A percentile compares a stretch with the other conserved stretches of the same genome.
Evolutionary conservation across 37 sponge, comb jelly and placozoan species (phyloP).

Genomic region (Haliclona indistincta): DNA sequence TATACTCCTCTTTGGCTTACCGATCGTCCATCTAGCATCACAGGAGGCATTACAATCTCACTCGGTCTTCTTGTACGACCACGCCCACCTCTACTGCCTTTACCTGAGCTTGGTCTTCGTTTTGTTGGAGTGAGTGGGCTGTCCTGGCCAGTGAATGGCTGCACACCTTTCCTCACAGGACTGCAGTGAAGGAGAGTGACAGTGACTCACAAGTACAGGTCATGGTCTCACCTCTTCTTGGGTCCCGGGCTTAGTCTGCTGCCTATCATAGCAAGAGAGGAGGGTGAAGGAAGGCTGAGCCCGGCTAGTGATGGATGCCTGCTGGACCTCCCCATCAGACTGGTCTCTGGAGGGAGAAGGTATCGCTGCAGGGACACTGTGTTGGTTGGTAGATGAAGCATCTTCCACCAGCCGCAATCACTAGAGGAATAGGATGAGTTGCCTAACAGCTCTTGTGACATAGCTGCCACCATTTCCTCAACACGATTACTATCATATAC

Average conservation of each 20-base stretch:
- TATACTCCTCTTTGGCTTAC: not conserved
- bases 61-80: not conserved
- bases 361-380: not conserved
- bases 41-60: not conserved
- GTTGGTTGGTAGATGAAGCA: slow-evolving; percentile 39
- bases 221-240: not conserved
- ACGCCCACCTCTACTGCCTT: not conserved
- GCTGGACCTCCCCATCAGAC: not conserved
- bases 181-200: not conserved
- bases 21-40: not conserved
- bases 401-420: slow-evolving; percentile 58
- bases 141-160: not conserved
- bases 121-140: not conserved
- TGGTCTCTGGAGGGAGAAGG: not conserved
- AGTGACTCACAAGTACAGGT: no score
- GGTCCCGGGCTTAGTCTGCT: not conserved
- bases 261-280: no score
- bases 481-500: not conserved
- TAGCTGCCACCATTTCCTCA: not conserved
- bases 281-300: no score
- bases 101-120: not conserved
- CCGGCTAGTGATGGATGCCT: not conserved
- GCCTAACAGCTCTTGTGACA: not conserved
- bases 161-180: not conserved
- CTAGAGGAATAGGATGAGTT: not conserved